A percentile compares a stretch with the other conserved stretches of the same genome.
phyloP scores from a whole-genome alignment of 1,140 invertebrate species.

The Pogonomyrmex californicus region DNA sequence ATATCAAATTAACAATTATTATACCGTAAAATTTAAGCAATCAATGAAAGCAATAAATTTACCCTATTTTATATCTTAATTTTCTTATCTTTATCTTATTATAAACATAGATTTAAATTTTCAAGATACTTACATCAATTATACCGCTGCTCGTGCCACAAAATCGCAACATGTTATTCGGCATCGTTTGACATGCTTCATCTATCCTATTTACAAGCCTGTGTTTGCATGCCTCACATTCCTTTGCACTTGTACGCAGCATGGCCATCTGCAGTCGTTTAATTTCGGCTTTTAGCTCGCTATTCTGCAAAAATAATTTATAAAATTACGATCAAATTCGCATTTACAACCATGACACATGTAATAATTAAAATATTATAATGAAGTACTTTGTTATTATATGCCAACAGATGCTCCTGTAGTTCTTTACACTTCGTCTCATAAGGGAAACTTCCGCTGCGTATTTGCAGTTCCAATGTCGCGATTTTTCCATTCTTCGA shows the following conservation, averaged over 20 bases:
- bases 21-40: background rate
- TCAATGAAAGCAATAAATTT: background rate
- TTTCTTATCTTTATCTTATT: too few relatives aligned
- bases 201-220: constrained; percentile 74
- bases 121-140: constrained; percentile 73
- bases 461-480: constrained; percentile 80
- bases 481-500: constrained; percentile 79
- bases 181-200: constrained; percentile 76
- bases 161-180: constrained; percentile 64
- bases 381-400: constrained; percentile 76
- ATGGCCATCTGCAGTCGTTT: constrained; percentile 69
- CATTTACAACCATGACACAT: constrained; percentile 1
- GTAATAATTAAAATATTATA: constrained; percentile 10
- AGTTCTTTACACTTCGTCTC: constrained; percentile 79
- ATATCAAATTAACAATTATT: constrained; percentile 13
- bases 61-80: too few relatives aligned
- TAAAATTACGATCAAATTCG: background rate
- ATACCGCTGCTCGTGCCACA: constrained; percentile 77
- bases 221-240: constrained; percentile 79
- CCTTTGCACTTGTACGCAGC: constrained; percentile 59
- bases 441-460: constrained; percentile 79
- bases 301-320: constrained; percentile 69
- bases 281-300: constrained; percentile 69
- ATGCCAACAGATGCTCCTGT: constrained; percentile 69
- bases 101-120: too few relatives aligned